These are phyloP conservation scores for Folsomia manolachei DNA, from an alignment of 2,888 invertebrate genomes.

Conservation along the genomic window DNA sequence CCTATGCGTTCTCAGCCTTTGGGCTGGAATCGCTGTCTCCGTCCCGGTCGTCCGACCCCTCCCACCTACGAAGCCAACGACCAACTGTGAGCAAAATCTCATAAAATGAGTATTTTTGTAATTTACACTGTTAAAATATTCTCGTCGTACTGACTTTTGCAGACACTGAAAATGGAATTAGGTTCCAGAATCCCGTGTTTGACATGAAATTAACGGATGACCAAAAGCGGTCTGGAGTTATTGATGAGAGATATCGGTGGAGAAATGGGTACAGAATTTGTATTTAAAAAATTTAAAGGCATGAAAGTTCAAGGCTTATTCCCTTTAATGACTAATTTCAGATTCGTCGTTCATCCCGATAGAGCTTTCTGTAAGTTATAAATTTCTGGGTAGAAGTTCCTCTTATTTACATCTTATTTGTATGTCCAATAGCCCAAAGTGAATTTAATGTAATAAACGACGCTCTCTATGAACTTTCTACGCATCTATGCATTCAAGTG, in stretches of 20 bases:
- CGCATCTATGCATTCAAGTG: constrained; percentile 27
- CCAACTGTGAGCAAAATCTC: constrained; percentile 6
- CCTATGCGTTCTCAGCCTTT: neutral
- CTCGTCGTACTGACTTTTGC: neutral
- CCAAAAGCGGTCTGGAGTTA: constrained; percentile 17
- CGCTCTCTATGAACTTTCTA: constrained; percentile 26
- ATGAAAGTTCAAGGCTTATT: no score
- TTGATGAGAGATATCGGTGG: constrained; percentile 30
- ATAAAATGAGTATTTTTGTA: no score
- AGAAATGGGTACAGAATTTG: no score
- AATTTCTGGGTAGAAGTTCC: neutral
- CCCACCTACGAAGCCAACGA: neutral
- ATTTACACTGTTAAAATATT: no score
- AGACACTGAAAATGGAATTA: neutral
- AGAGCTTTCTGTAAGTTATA: neutral
- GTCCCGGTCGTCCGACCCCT: constrained; percentile 3
- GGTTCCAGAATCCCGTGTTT: neutral
- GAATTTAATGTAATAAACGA: constrained; percentile 25
- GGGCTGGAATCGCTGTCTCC: neutral
- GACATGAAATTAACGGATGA: neutral
- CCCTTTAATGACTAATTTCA: no score
- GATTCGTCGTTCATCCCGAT: neutral
- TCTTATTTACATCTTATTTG: neutral
- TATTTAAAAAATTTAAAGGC: no score
- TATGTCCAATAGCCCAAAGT: neutral